Evolutionary conservation across 2,888 invertebrate genomes (phyloP).

Genomic region (Meandrusa payeni): DNA sequence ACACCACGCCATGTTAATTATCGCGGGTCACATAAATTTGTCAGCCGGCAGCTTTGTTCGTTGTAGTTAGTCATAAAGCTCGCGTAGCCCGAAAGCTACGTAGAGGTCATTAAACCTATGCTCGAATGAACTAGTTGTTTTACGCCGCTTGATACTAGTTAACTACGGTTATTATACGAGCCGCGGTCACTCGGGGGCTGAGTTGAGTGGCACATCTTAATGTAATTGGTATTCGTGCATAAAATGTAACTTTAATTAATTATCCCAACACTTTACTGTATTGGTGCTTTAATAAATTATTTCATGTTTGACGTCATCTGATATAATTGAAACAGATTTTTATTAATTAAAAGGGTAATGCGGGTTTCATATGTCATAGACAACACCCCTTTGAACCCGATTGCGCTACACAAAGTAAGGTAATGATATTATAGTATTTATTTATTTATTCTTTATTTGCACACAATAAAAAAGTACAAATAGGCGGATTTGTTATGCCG

Average conservation of each 20-base stretch:
- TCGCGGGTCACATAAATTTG: slow-evolving; percentile 30
- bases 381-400: no score
- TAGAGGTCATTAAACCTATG: slow-evolving; percentile 16
- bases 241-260: slow-evolving; percentile 11
- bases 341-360: no score
- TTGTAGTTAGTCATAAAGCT: slow-evolving; percentile 18
- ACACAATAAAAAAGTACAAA: no score
- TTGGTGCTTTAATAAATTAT: slow-evolving; percentile 16
- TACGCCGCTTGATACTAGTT: not conserved
- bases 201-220: slow-evolving; percentile 5
- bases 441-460: no score
- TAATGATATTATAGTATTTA: no score
- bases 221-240: slow-evolving; percentile 8
- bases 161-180: not conserved
- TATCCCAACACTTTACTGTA: slow-evolving; percentile 3
- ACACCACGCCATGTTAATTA: slow-evolving; percentile 22
- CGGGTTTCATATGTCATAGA: no score
- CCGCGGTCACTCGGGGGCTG: not conserved
- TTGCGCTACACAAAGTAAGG: no score
- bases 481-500: no score
- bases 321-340: no score
- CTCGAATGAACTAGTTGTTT: slow-evolving; percentile 16
- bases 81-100: slow-evolving; percentile 13
- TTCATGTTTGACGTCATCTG: slow-evolving; percentile 2
- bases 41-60: slow-evolving; percentile 24